Evolutionary conservation across 1,140 invertebrate genomes (phyloP), one percentile per base, ranked within the genome.

Genomic region (Papilio aristodemus): DNA sequence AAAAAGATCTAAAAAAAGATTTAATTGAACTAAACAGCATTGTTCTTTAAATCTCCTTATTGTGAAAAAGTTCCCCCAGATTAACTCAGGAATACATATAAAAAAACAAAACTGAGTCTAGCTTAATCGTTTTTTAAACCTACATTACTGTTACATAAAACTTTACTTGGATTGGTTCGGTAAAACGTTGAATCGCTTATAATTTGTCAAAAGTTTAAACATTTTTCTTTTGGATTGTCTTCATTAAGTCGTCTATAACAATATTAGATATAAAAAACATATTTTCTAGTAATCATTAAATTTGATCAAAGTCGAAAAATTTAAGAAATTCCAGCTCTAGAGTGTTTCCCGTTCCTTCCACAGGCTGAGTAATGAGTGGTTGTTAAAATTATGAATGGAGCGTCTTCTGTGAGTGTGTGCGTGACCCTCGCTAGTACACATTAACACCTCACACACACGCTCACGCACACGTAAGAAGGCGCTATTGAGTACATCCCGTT

Each of bases 381-480:
- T 86, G 84, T 86, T 86, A 86, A 86, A 83, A 83, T 83, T 86
- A 86, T 86, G 84, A 86, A 86, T 86, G 84, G 76, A 86, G 79
- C 79, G 78, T 84, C 80, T 81, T 83, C 78, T 58, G 73, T 77
- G 71, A 27, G 69, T 60, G 67, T 71, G 70, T 69, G 63, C 74
- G 73, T 78, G 81, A 67, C 67, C 71, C 57, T 69, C 70, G 67
- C 73, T 10, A n/a, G 38, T 54, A 38, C 66, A 60, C 50, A 67
- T 62, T 46, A 38, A 54, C 41, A 46, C 9, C 19, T 43, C 36
- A 36, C 41, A 59, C 50, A 70, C 70, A 32, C 27, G 27, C 6
- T 32, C 27, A 32, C 27, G 41, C 64, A 72, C 71, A 72, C 72
- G 74, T 68, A 68, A 27, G 62, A 19, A 1, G 59, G 6, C 25